Conservation (phyloP, 1,140 invertebrate genomes). For the Epicauta chinensis region DNA sequence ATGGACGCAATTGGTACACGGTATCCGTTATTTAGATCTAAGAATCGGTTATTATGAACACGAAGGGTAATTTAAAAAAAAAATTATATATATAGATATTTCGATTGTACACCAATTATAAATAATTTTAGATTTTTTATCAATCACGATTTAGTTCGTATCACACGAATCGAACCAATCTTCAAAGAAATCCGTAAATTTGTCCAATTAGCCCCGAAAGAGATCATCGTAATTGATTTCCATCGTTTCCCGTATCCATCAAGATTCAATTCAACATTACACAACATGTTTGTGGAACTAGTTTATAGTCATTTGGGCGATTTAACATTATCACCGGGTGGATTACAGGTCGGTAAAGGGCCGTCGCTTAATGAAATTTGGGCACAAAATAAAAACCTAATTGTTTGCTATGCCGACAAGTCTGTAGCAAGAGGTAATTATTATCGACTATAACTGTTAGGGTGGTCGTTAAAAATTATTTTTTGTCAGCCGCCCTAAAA, state of each 20-base stretch:
- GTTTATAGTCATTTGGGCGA: slow-evolving; percentile 56
- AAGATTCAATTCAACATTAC: slow-evolving; percentile 49
- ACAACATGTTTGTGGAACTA: slow-evolving; percentile 52
- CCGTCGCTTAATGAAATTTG: slow-evolving; percentile 59
- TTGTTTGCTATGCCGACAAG: slow-evolving; percentile 55
- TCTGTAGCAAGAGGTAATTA: slow-evolving; percentile 26
- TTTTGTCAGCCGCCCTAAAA: no score
- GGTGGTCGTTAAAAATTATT: neutral
- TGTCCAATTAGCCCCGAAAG: slow-evolving; percentile 52
- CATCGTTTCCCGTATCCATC: slow-evolving; percentile 66
- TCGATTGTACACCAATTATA: no score
- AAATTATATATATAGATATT: no score
- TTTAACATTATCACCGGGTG: slow-evolving; percentile 45
- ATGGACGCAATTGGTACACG: slow-evolving; percentile 70
- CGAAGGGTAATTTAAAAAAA: slow-evolving; percentile 29
- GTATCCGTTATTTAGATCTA: slow-evolving; percentile 71
- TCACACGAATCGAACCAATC: slow-evolving; percentile 56
- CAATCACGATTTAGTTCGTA: slow-evolving; percentile 62
- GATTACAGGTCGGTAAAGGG: slow-evolving; percentile 45
- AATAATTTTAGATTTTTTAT: slow-evolving; percentile 60
- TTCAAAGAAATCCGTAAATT: slow-evolving; percentile 58
- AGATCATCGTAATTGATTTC: slow-evolving; percentile 65
- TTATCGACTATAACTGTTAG: neutral
- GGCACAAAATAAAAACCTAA: slow-evolving; percentile 51
- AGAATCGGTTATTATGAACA: slow-evolving; percentile 53